These are phyloP conservation scores for Corythoichthys intestinalis DNA, from an alignment of 2,113 vertebrate genomes.

Conservation along the genomic window DNA sequence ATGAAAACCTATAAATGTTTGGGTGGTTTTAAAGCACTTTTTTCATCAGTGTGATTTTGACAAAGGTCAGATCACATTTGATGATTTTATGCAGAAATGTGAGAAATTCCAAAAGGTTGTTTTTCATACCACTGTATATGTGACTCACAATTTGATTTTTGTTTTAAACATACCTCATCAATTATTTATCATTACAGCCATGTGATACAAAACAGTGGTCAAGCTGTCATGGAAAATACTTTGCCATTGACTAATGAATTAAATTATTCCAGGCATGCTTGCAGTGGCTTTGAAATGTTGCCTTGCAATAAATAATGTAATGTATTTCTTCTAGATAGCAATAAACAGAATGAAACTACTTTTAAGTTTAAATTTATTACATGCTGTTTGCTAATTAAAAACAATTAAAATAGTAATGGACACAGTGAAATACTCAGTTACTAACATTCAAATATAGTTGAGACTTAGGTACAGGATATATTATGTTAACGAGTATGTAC, in stretches of 20 bases:
- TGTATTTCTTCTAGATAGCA: background rate
- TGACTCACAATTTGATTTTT: too few relatives aligned
- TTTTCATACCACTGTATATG: too few relatives aligned
- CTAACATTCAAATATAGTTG: background rate
- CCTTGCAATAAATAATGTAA: conserved; percentile 44
- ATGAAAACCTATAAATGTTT: too few relatives aligned
- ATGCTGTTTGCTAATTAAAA: conserved; percentile 4
- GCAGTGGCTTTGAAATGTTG: conserved; percentile 24
- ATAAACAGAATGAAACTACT: background rate
- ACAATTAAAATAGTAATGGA: background rate
- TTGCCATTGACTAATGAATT: background rate
- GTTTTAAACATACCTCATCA: too few relatives aligned
- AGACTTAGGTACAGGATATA: background rate
- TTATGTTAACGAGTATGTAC: background rate
- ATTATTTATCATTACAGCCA: background rate
- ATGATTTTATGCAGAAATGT: too few relatives aligned
- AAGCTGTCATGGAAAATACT: background rate
- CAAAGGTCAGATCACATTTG: too few relatives aligned
- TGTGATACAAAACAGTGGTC: background rate
- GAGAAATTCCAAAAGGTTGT: too few relatives aligned
- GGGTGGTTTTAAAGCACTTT: too few relatives aligned
- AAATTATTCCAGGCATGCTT: background rate
- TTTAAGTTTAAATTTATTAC: conserved; percentile 30
- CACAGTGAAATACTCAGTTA: conserved; percentile 21
- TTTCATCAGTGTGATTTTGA: too few relatives aligned